Conservation (phyloP, 2,113 vertebrate genomes). For the Mormyrus lacerda region DNA sequence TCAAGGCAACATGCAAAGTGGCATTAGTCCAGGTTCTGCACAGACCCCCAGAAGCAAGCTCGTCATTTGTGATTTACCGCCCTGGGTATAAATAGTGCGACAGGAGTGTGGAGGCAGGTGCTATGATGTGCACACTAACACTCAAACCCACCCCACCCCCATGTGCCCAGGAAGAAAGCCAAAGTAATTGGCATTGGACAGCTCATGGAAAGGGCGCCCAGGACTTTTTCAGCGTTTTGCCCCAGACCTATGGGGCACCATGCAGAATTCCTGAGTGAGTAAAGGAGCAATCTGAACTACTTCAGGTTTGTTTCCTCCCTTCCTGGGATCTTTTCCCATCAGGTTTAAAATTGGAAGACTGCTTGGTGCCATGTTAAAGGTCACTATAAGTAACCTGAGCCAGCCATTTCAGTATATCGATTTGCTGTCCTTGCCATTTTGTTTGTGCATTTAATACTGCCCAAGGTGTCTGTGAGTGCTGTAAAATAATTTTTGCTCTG, state of each 20-base stretch:
- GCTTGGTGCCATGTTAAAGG: neutral
- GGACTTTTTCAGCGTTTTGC: neutral
- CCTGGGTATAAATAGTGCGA: constrained; percentile 56
- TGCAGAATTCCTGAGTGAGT: neutral
- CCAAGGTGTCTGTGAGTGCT: neutral
- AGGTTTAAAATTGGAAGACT: neutral
- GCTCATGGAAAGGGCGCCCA: neutral
- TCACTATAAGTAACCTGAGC: neutral
- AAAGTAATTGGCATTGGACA: neutral
- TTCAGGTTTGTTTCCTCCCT: neutral
- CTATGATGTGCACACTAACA: constrained; percentile 49
- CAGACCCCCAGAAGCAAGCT: neutral
- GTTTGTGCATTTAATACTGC: constrained; percentile 4
- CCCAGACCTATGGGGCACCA: neutral
- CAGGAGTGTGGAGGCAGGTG: constrained; percentile 56
- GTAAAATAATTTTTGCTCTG: neutral
- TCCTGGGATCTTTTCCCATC: neutral
- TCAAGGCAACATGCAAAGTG: neutral
- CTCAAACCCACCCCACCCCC: constrained; percentile 37
- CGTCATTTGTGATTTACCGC: constrained; percentile 34
- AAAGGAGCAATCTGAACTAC: neutral
- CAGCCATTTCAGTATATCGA: neutral
- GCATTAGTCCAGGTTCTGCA: neutral
- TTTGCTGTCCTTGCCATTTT: constrained; percentile 1
- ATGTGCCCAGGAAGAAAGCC: constrained; percentile 19